These are phyloP conservation scores for Cyanoderma ruficeps DNA, from an alignment of 2,113 vertebrate species.

Conservation along the genomic window DNA sequence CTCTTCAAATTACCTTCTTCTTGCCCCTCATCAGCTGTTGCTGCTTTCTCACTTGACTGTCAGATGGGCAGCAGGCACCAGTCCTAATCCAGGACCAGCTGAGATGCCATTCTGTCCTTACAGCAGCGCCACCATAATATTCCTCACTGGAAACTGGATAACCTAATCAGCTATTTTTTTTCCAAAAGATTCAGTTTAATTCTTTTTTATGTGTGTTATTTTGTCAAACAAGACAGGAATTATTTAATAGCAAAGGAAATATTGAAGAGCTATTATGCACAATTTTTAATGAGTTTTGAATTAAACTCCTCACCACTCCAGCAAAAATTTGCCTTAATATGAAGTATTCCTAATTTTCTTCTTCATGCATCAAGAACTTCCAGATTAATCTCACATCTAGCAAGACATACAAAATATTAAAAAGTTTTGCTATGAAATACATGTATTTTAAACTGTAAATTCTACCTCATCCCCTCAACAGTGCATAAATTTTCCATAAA, in stretches of 20 bases:
- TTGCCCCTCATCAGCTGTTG: conserved; percentile 19
- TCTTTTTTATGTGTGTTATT: not conserved
- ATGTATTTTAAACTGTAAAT: not conserved
- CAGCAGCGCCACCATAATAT: not conserved
- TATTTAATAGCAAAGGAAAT: not conserved
- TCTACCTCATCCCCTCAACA: not conserved
- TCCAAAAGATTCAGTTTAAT: not conserved
- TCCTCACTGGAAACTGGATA: not conserved
- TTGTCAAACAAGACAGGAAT: not conserved
- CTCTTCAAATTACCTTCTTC: not conserved
- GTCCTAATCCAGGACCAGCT: not conserved
- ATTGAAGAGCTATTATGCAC: not conserved
- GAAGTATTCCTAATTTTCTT: not conserved
- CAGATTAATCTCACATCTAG: not conserved
- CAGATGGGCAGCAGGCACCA: not conserved
- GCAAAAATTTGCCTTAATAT: not conserved
- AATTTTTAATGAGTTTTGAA: not conserved
- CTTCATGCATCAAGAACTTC: not conserved
- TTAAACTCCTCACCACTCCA: not conserved
- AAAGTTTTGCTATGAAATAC: not conserved
- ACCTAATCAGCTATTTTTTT: not conserved
- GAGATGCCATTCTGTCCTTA: not conserved
- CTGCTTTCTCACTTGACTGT: not conserved
- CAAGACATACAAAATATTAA: not conserved
- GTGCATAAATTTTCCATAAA: not conserved